Percentiles rank a stretch among this genome's conserved stretches.
phyloP scores from a whole-genome alignment of 1,140 invertebrate genomes.

The Polypedilum pembai region DNA sequence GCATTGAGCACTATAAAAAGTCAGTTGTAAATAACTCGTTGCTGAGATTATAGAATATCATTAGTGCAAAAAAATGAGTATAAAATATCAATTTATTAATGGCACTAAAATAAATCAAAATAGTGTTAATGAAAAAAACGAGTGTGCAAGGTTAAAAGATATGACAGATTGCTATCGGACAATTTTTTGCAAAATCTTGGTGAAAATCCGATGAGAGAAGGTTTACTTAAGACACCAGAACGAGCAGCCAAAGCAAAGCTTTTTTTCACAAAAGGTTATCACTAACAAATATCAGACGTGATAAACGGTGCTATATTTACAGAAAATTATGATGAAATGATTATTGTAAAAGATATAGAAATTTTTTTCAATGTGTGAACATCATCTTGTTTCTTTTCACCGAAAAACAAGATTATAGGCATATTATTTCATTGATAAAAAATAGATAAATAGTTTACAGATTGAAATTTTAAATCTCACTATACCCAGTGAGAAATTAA shows the following conservation, averaged over 20 bases:
- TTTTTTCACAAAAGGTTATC: conserved; percentile 16
- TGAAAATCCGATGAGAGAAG: conserved; percentile 1
- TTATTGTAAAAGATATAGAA: conserved; percentile 11
- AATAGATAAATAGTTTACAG: too few species aligned
- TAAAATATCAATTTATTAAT: background rate
- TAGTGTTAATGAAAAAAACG: background rate
- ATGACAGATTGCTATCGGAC: background rate
- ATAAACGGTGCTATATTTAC: background rate
- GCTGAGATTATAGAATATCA: background rate
- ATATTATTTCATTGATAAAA: too few species aligned
- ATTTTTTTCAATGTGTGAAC: conserved; percentile 4
- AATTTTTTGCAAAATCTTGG: background rate
- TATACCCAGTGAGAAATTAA: too few species aligned
- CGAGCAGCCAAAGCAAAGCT: background rate
- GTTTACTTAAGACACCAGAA: background rate
- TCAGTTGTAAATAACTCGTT: background rate
- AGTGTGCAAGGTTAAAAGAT: background rate
- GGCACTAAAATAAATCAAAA: background rate
- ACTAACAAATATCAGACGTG: background rate
- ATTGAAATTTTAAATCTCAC: too few species aligned
- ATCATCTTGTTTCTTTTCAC: conserved; percentile 3
- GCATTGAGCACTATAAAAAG: background rate
- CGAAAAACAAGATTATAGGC: background rate
- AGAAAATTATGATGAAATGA: conserved; percentile 10
- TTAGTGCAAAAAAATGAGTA: background rate